phyloP scores from a whole-genome alignment of 1,140 invertebrate genomes.

The Andricus grossulariae region DNA sequence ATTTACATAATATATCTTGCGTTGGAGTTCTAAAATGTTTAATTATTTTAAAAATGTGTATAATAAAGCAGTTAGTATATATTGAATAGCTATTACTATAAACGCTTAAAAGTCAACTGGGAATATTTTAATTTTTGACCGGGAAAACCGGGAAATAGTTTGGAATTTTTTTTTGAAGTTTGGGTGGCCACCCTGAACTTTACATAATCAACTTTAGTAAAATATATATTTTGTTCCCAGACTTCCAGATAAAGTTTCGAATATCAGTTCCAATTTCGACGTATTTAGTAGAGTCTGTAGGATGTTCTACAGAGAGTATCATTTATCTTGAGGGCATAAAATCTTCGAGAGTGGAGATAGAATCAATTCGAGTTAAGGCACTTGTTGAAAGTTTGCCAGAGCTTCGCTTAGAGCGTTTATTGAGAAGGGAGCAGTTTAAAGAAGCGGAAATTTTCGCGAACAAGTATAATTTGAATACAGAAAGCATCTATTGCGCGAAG shows the following conservation, averaged over 20 bases:
- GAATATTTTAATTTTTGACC: no score
- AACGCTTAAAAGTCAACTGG: no score
- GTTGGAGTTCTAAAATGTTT: no score
- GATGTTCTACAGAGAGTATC: conserved; percentile 59
- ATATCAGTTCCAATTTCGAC: conserved; percentile 60
- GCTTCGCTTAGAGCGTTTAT: conserved; percentile 64
- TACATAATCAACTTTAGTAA: no score
- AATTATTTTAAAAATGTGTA: no score
- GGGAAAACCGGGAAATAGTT: no score
- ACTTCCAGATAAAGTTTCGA: conserved; percentile 64
- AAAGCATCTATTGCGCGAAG: conserved; percentile 66
- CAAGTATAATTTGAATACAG: conserved; percentile 65
- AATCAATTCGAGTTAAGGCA: conserved; percentile 67
- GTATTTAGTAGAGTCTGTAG: conserved; percentile 61
- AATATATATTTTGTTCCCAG: conserved; percentile 44
- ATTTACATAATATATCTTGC: no score
- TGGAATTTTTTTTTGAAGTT: conserved; percentile 6
- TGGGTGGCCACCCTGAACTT: background rate
- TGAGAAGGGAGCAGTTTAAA: conserved; percentile 66
- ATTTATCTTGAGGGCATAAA: conserved; percentile 65
- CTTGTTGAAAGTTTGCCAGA: conserved; percentile 67
- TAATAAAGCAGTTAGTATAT: no score
- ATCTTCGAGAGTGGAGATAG: conserved; percentile 39
- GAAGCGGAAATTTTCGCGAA: conserved; percentile 70
- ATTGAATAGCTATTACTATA: no score